Evolutionary conservation across 1,140 invertebrate genomes (phyloP).

Genomic region (Cepaea nemoralis): DNA sequence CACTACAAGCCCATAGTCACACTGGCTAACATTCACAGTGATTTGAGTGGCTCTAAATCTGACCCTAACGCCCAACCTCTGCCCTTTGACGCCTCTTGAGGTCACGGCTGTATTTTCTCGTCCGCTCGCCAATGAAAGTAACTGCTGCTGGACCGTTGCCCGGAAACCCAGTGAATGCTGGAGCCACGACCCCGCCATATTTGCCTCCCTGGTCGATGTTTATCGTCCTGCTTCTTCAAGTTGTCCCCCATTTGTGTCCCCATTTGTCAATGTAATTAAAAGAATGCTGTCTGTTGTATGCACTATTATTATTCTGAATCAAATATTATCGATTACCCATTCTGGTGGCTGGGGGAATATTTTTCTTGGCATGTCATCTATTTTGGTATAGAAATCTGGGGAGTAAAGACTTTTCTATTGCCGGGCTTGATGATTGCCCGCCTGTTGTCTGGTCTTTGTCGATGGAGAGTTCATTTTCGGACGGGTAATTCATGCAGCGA

Average conservation of each 20-base stretch:
- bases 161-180: neutral
- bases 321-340: neutral
- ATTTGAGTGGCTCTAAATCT: neutral
- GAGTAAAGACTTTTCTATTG: too few relatives aligned
- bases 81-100: conserved; percentile 5
- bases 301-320: neutral
- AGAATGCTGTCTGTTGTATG: neutral
- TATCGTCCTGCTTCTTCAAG: neutral
- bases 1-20: neutral
- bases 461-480: too few relatives aligned
- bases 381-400: too few relatives aligned
- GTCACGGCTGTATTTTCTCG: neutral
- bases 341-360: neutral
- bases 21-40: neutral
- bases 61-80: conserved; percentile 1
- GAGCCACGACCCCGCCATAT: neutral
- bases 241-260: neutral
- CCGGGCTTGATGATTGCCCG: too few relatives aligned
- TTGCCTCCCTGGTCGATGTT: neutral
- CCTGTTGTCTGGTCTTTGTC: too few relatives aligned
- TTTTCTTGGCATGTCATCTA: neutral
- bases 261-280: neutral
- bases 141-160: neutral
- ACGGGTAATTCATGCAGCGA: too few relatives aligned
- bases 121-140: neutral